A percentile compares a stretch with the other conserved stretches of the same genome.
phyloP scores from a whole-genome alignment of 2,888 invertebrate genomes.

The Patella pellucida region DNA sequence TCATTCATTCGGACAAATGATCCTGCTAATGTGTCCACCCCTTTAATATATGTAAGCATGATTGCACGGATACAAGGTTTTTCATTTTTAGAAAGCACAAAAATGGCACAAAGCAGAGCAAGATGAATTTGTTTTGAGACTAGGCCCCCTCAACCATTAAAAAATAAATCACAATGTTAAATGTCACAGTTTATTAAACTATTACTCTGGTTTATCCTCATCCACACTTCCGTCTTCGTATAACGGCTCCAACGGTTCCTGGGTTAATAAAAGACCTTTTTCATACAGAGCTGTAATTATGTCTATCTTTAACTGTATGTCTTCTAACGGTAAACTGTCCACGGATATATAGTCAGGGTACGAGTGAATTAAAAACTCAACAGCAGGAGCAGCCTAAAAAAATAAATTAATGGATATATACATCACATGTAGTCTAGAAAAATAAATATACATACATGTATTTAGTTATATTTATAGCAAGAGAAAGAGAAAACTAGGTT shows the following conservation, averaged over 20 bases:
- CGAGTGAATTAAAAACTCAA: slow-evolving; percentile 79
- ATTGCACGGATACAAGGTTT: too few species aligned
- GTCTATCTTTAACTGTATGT: slow-evolving; percentile 74
- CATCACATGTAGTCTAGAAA: not conserved
- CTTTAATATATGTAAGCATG: too few species aligned
- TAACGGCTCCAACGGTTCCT: slow-evolving; percentile 73
- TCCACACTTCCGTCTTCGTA: slow-evolving; percentile 33
- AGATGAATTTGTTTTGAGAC: too few species aligned
- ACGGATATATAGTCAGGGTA: slow-evolving; percentile 86
- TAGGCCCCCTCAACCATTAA: too few species aligned
- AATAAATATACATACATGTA: not conserved
- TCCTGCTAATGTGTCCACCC: too few species aligned
- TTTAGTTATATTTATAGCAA: too few species aligned
- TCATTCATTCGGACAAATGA: too few species aligned
- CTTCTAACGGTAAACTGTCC: slow-evolving; percentile 79
- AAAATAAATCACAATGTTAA: too few species aligned
- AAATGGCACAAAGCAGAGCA: too few species aligned
- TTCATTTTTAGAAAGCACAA: too few species aligned
- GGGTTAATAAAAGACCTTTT: slow-evolving; percentile 81
- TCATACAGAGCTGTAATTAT: slow-evolving; percentile 85
- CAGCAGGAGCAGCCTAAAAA: slow-evolving; percentile 76
- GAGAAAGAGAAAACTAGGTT: too few species aligned
- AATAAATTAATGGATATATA: not conserved
- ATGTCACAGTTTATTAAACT: not conserved
- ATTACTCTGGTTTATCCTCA: slow-evolving; percentile 14